These are phyloP conservation scores for Hiodon tergisus DNA, from an alignment of 2,113 vertebrate species.

Conservation along the genomic window DNA sequence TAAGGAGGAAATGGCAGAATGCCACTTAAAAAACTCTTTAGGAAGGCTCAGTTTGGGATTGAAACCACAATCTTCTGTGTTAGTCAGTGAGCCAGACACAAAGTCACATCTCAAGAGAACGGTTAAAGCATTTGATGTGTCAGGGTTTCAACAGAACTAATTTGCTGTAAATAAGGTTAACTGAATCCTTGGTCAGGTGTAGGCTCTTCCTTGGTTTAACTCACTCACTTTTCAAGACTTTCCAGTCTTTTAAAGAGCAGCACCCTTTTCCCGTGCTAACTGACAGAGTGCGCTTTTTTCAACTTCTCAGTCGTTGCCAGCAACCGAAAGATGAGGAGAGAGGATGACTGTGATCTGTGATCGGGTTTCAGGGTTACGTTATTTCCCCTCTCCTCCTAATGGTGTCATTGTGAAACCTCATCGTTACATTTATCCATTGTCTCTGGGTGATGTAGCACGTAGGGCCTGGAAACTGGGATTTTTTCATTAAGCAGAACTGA, in stretches of 20 bases:
- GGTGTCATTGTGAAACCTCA: neutral
- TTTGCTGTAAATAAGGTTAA: slow-evolving; percentile 6
- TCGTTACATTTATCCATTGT: neutral
- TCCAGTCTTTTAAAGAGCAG: neutral
- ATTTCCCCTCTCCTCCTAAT: neutral
- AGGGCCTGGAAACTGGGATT: too few species aligned
- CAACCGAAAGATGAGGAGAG: neutral
- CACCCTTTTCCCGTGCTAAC: neutral
- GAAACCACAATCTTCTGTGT: neutral
- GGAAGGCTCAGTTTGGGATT: neutral
- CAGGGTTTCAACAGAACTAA: neutral
- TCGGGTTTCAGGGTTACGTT: neutral
- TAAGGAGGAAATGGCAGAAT: neutral
- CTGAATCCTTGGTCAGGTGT: neutral
- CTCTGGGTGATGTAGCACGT: too few species aligned
- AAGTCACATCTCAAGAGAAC: too few species aligned
- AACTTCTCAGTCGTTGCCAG: neutral
- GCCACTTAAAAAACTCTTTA: neutral
- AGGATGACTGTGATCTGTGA: neutral
- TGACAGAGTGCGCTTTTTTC: neutral
- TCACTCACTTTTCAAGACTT: neutral
- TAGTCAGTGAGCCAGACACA: too few species aligned
- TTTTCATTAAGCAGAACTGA: too few species aligned
- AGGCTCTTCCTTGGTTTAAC: neutral
- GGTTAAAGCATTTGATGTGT: neutral